phyloP scores from a whole-genome alignment of 2,888 invertebrate species.

The Pherbina coryleti region DNA sequence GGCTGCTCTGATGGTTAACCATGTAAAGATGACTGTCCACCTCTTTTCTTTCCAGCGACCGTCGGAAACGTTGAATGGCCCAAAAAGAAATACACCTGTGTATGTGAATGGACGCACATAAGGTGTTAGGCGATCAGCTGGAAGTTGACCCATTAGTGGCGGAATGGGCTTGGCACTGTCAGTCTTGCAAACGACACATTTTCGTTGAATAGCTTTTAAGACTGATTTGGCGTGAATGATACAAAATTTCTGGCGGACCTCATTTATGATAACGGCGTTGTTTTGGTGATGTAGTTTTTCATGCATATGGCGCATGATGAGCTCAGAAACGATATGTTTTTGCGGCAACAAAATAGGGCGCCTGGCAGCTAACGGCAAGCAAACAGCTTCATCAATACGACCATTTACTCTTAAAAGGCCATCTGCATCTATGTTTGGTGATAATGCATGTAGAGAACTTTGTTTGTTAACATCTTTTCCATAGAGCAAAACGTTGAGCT shows the following conservation, averaged over 20 bases:
- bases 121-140: too few relatives aligned
- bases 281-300: slow-evolving; percentile 37
- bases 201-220: slow-evolving; percentile 24
- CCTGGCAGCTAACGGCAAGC: slow-evolving; percentile 33
- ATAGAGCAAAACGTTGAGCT: slow-evolving; percentile 14
- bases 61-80: too few relatives aligned
- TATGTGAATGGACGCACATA: too few relatives aligned
- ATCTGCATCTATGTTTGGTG: too few relatives aligned
- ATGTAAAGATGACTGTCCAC: too few relatives aligned
- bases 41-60: too few relatives aligned
- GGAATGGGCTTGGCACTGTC: slow-evolving; percentile 36
- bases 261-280: slow-evolving; percentile 21
- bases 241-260: slow-evolving; percentile 41
- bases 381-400: slow-evolving; percentile 37
- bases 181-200: slow-evolving; percentile 25
- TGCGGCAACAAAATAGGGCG: slow-evolving; percentile 40
- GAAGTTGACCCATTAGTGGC: slow-evolving; percentile 42
- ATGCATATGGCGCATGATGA: slow-evolving; percentile 39
- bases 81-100: too few relatives aligned
- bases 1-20: too few relatives aligned
- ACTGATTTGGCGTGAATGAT: slow-evolving; percentile 32
- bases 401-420: slow-evolving; percentile 32
- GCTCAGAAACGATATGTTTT: too few relatives aligned
- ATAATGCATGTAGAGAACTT: too few relatives aligned
- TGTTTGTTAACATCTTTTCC: slow-evolving; percentile 31